phyloP scores from a whole-genome alignment of 2,113 vertebrate genomes.

The Oncorhynchus kisutch region DNA sequence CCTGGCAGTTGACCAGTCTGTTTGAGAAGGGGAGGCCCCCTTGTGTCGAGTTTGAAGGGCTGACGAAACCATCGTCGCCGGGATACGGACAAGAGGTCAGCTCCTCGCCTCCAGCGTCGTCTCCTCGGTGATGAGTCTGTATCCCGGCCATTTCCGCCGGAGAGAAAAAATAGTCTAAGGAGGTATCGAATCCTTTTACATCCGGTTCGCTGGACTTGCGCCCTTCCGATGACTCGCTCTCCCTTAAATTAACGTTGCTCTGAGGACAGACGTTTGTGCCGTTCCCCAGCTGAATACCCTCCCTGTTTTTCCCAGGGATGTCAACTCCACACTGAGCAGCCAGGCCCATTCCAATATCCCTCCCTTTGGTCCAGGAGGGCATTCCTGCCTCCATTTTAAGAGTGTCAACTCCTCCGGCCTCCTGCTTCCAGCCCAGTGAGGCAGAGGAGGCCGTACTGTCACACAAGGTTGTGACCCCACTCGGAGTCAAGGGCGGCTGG shows the following conservation, averaged over 20 bases:
- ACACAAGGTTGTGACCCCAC: not conserved
- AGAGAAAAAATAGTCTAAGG: constrained; percentile 27
- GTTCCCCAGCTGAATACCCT: not conserved
- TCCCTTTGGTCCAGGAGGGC: constrained; percentile 12
- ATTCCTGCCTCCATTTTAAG: constrained; percentile 28
- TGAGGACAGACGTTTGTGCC: not conserved
- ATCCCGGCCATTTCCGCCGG: constrained; percentile 18
- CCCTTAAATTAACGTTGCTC: not conserved
- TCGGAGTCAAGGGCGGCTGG: not conserved
- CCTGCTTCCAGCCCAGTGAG: constrained; percentile 17
- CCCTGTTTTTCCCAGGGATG: not conserved
- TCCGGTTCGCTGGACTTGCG: constrained; percentile 1
- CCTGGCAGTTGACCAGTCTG: constrained; percentile 10
- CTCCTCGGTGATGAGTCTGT: not conserved
- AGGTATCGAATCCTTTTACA: not conserved
- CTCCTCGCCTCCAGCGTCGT: not conserved
- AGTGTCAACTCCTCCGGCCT: not conserved
- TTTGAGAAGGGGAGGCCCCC: not conserved
- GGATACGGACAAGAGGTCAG: constrained; percentile 10
- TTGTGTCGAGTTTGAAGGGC: not conserved
- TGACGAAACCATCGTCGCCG: not conserved
- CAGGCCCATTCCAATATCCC: not conserved
- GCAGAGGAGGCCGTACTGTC: not conserved
- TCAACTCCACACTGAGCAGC: not conserved
- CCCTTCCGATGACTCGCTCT: not conserved